Evolutionary conservation across 2,888 invertebrate genomes (phyloP).

Genomic region (Hyposoter didymator): DNA sequence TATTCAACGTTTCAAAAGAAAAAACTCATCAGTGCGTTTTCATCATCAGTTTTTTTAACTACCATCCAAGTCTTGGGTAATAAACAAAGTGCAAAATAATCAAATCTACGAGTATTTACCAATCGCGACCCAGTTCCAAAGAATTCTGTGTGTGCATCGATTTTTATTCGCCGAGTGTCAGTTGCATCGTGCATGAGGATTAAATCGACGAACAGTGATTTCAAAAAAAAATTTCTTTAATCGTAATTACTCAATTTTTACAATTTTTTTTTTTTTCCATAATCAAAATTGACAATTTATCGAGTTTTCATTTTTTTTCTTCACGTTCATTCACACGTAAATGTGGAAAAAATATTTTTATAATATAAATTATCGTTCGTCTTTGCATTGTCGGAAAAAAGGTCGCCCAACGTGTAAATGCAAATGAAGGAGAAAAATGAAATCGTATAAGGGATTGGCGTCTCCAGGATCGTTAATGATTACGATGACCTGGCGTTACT

Average conservation of each 20-base stretch:
- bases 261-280: not conserved
- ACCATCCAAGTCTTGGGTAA: not conserved
- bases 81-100: not conserved
- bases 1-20: too few relatives aligned
- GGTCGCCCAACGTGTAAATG: not conserved
- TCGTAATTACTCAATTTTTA: not conserved
- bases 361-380: not conserved
- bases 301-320: not conserved
- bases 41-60: not conserved
- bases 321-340: too few relatives aligned
- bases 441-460: slow-evolving; percentile 7
- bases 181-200: slow-evolving; percentile 40
- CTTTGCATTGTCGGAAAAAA: not conserved
- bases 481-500: slow-evolving; percentile 47
- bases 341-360: not conserved
- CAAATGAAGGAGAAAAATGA: not conserved
- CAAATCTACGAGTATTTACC: not conserved
- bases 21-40: not conserved
- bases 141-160: not conserved
- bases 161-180: slow-evolving; percentile 26
- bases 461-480: slow-evolving; percentile 40
- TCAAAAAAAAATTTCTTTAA: not conserved
- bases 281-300: not conserved
- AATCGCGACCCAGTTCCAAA: not conserved
- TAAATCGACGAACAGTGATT: slow-evolving; percentile 40